phyloP scores from a whole-genome alignment of 2,797 vertebrate genomes.

The Takifugu ocellatus region DNA sequence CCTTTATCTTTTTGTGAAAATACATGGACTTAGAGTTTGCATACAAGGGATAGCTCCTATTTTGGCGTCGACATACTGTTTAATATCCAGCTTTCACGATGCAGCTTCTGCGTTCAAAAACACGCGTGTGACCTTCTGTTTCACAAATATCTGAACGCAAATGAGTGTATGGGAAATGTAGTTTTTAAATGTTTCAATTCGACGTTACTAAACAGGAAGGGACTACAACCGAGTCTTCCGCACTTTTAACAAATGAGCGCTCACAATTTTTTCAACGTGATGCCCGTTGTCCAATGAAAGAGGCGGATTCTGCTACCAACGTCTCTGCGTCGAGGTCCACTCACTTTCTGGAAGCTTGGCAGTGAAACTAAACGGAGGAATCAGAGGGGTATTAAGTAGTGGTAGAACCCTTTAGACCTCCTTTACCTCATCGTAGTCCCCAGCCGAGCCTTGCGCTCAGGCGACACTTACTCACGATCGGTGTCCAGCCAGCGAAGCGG shows the following conservation, averaged over 20 bases:
- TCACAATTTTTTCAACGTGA: conserved; percentile 25
- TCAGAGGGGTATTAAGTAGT: conserved; percentile 47
- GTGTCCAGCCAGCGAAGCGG: conserved; percentile 68
- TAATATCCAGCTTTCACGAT: neutral
- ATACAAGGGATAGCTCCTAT: neutral
- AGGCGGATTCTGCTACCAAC: conserved; percentile 44
- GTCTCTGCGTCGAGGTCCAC: conserved; percentile 62
- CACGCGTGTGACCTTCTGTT: conserved; percentile 70
- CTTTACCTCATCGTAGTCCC: conserved; percentile 31
- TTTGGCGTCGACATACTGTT: neutral
- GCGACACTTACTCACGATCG: conserved; percentile 67
- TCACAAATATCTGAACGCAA: conserved; percentile 1
- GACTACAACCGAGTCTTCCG: conserved; percentile 67
- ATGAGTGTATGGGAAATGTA: conserved; percentile 57
- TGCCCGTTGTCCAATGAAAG: conserved; percentile 57
- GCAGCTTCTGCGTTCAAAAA: conserved; percentile 27
- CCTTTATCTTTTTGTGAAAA: neutral
- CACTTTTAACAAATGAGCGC: conserved; percentile 56
- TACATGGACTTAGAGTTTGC: neutral
- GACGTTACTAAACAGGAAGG: neutral
- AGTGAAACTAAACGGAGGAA: conserved; percentile 52
- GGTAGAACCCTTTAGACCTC: conserved; percentile 41
- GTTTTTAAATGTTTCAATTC: conserved; percentile 8
- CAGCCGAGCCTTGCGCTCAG: conserved; percentile 58
- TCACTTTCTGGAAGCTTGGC: conserved; percentile 64